phyloP scores from a whole-genome alignment of 2,113 vertebrate species.

The Uria aalge region DNA sequence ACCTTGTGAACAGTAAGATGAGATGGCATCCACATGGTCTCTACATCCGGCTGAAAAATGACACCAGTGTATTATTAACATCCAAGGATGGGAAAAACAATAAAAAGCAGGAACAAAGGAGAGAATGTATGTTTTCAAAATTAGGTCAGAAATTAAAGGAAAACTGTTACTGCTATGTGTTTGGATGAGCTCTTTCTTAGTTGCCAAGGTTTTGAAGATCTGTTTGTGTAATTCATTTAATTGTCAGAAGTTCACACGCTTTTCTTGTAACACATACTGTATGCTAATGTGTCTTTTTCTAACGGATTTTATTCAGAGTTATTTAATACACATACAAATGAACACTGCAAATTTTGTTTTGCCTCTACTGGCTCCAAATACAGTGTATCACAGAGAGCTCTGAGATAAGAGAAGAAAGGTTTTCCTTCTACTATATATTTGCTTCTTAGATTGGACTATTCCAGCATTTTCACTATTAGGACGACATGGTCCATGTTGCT shows the following conservation, averaged over 20 bases:
- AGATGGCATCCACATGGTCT: neutral
- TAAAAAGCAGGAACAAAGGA: neutral
- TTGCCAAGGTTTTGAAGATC: neutral
- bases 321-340: neutral
- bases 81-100: neutral
- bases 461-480: neutral
- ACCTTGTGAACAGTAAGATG: conserved; percentile 18
- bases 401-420: neutral
- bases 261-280: neutral
- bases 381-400: neutral
- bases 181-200: neutral
- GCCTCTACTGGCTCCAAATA: neutral
- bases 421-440: neutral
- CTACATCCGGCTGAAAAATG: neutral
- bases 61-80: neutral
- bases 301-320: neutral
- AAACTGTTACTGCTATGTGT: neutral
- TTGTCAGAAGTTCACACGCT: neutral
- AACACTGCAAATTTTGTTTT: neutral
- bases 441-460: neutral
- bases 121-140: neutral
- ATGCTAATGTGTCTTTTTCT: neutral
- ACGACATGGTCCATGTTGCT: neutral
- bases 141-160: conserved; percentile 2
- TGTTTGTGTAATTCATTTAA: neutral